Evolutionary conservation across 2,113 vertebrate genomes (phyloP), one percentile per base, ranked within the genome.

Genomic region (Bujurquina vittata): DNA sequence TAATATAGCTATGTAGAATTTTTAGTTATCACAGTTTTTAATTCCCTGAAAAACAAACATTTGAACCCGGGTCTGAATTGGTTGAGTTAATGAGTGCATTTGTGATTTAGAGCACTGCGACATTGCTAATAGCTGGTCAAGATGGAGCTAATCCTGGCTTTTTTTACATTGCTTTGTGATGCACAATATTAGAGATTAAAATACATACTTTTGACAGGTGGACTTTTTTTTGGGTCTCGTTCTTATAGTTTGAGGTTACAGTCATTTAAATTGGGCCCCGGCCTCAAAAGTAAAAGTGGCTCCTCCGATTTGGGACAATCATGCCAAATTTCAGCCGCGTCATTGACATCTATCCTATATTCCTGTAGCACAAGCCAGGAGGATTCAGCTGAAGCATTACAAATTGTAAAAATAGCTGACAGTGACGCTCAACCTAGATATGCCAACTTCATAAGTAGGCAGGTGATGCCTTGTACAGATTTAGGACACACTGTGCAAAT

Each of bases 341-440:
- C 77, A 84, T 37, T 85, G 79, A 59, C 75, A 78, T 43, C 72
- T 65, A 54, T 79, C 75, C 37, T 3, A 31, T 84, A 75, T 35
- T 81, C 18, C 52, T 31, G 80, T 31, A 12, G 86, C 69, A 67
- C 46, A 77, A 69, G 37, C 80, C 52, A 46, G 81, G 55, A 60
- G 58, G 75, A 82, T 83, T 80, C 62, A 75, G 84, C 88, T 75
- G 81, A 88, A 83, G 88, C 79, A 29, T 88, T 84, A 84, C 60
- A 72, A 81, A 87, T 80, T 83, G 74, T 75, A 58, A 88, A 91
- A 94, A 90, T 88, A 90, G 87, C 89, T 84, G 88, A 92, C 89
- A 90, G 88, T 91, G 84, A 93, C 76, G 76, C 74, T 88, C 87
- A 87, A 61, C 87, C 92, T 65, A 90, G 88, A 90, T 89, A 73